phyloP scores from a whole-genome alignment of 2,888 invertebrate species.

The Tachystola acroxantha region DNA sequence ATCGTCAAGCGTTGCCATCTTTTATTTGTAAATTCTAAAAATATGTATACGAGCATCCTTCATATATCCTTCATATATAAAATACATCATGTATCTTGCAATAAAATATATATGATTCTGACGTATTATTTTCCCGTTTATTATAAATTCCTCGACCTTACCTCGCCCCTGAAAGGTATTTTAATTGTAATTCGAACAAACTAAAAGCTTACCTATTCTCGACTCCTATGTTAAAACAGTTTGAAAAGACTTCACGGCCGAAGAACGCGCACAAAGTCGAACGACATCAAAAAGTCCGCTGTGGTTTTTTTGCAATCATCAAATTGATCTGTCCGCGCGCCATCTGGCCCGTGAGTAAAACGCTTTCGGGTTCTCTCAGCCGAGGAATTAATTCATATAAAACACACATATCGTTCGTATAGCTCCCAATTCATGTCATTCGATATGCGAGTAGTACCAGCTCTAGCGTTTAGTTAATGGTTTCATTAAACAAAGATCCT shows the following conservation, averaged over 20 bases:
- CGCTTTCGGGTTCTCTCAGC: slow-evolving; percentile 66
- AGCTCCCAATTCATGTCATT: slow-evolving; percentile 27
- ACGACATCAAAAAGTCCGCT: slow-evolving; percentile 67
- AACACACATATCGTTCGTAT: slow-evolving; percentile 56
- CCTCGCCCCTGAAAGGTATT: too few relatives aligned
- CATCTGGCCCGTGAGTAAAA: slow-evolving; percentile 75
- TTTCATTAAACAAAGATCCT: too few relatives aligned
- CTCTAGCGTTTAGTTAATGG: too few relatives aligned
- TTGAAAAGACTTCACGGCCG: slow-evolving; percentile 38
- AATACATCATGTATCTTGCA: too few relatives aligned
- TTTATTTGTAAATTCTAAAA: too few relatives aligned
- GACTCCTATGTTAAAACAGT: slow-evolving; percentile 22
- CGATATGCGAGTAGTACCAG: slow-evolving; percentile 24
- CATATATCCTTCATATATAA: too few relatives aligned
- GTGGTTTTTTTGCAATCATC: slow-evolving; percentile 72
- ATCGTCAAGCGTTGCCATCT: too few relatives aligned
- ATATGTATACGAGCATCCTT: too few relatives aligned
- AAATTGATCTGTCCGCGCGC: slow-evolving; percentile 75
- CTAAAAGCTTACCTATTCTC: slow-evolving; percentile 15
- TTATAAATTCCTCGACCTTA: too few relatives aligned
- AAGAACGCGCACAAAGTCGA: slow-evolving; percentile 32
- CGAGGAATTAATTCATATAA: slow-evolving; percentile 77
- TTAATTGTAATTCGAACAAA: too few relatives aligned
- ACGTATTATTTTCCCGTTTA: too few relatives aligned
- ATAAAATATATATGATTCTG: too few relatives aligned